Evolutionary conservation across 2,888 invertebrate genomes (phyloP).

Genomic region (Apotomis turbidana): DNA sequence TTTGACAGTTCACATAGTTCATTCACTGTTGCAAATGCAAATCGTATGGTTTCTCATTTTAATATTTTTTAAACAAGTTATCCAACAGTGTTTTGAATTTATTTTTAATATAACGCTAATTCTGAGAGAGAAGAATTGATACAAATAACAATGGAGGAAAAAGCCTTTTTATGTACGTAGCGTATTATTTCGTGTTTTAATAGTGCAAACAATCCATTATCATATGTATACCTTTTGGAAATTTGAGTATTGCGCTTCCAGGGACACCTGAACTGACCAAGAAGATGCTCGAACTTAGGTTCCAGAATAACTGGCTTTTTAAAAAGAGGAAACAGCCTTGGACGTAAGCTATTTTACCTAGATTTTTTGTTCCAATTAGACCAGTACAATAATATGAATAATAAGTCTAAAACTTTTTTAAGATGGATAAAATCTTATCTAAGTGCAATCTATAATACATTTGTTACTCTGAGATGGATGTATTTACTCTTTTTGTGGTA

Average conservation of each 20-base stretch:
- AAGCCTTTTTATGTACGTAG: slow-evolving; percentile 68
- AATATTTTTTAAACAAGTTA: background rate
- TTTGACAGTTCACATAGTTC: no score
- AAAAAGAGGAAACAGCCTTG: slow-evolving; percentile 77
- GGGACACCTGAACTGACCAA: slow-evolving; percentile 73
- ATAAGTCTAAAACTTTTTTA: background rate
- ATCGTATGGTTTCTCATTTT: background rate
- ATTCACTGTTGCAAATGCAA: no score
- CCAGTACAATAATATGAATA: background rate
- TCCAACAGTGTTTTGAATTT: background rate
- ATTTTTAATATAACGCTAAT: background rate
- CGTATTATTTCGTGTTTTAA: background rate
- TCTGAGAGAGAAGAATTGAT: background rate
- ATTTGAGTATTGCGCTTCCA: slow-evolving; percentile 50
- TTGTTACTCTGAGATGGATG: background rate
- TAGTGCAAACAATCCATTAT: background rate
- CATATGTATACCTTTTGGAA: background rate
- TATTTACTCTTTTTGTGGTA: background rate
- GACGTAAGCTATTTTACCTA: slow-evolving; percentile 61
- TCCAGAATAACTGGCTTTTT: slow-evolving; percentile 75
- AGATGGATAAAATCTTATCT: background rate
- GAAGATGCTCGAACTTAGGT: slow-evolving; percentile 69
- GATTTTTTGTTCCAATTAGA: background rate
- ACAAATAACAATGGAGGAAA: slow-evolving; percentile 62
- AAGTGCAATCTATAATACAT: no score